A percentile compares a stretch with the other conserved stretches of the same genome.
These are phyloP conservation scores for Nasonia vitripennis DNA, from an alignment of 1,140 invertebrate species.

Conservation along the genomic window DNA sequence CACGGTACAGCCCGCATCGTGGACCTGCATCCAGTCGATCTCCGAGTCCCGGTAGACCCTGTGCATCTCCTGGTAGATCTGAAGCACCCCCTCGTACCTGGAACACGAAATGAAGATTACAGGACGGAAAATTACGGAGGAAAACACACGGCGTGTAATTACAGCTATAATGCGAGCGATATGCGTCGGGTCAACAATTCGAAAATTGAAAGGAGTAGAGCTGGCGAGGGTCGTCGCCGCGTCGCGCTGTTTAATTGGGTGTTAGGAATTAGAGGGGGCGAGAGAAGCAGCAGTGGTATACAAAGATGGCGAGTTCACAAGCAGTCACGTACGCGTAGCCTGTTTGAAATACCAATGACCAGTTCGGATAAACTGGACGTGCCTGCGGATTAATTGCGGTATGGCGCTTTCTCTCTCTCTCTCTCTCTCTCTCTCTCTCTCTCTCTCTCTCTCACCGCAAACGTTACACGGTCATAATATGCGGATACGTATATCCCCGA, in stretches of 20 bases:
- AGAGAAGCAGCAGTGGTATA: neutral
- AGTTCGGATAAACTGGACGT: slow-evolving; percentile 51
- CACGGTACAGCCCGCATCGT: slow-evolving; percentile 90
- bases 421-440: slow-evolving; percentile 8
- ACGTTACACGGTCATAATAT: slow-evolving; percentile 32
- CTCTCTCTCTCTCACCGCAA: slow-evolving; percentile 40
- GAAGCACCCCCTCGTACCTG: slow-evolving; percentile 73
- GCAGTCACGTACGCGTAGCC: slow-evolving; percentile 34
- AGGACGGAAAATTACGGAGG: neutral
- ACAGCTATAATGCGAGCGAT: neutral
- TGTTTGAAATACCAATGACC: slow-evolving; percentile 49
- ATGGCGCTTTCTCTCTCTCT: slow-evolving; percentile 17
- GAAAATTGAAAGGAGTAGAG: slow-evolving; percentile 38
- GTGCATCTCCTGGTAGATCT: slow-evolving; percentile 72
- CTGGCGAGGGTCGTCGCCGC: neutral
- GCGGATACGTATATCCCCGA: slow-evolving; percentile 23
- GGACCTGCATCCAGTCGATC: slow-evolving; percentile 87
- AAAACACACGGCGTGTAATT: neutral
- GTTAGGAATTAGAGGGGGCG: slow-evolving; percentile 43
- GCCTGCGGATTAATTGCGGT: slow-evolving; percentile 62
- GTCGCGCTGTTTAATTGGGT: slow-evolving; percentile 46
- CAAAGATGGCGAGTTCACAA: slow-evolving; percentile 39
- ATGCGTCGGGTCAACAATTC: slow-evolving; percentile 7
- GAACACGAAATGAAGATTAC: slow-evolving; percentile 30
- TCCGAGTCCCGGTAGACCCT: slow-evolving; percentile 76